phyloP scores from a whole-genome alignment of 2,888 invertebrate species.

The Syrista parreyssii region DNA sequence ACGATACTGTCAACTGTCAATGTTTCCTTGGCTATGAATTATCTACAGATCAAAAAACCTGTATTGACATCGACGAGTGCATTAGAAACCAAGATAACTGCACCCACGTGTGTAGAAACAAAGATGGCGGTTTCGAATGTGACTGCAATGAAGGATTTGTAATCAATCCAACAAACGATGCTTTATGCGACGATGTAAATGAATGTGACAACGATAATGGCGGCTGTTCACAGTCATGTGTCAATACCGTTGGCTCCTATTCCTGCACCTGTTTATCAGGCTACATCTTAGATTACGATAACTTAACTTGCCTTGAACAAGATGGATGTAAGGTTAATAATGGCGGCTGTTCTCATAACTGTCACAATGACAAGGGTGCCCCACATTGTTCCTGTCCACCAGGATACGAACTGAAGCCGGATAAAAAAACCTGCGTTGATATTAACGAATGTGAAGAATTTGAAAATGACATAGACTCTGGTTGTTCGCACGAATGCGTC shows the following conservation, averaged over 20 bases:
- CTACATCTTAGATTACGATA: slow-evolving; percentile 48
- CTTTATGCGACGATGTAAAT: slow-evolving; percentile 64
- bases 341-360: slow-evolving; percentile 67
- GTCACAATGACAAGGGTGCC: slow-evolving; percentile 66
- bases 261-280: slow-evolving; percentile 66
- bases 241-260: slow-evolving; percentile 65
- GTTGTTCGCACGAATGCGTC: slow-evolving; percentile 65
- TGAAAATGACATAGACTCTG: slow-evolving; percentile 58
- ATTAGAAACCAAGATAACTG: slow-evolving; percentile 59
- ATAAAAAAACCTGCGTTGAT: slow-evolving; percentile 56
- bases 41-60: slow-evolving; percentile 60
- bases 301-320: slow-evolving; percentile 43
- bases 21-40: slow-evolving; percentile 69
- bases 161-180: slow-evolving; percentile 59
- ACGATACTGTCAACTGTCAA: slow-evolving; percentile 63
- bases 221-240: slow-evolving; percentile 69
- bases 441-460: slow-evolving; percentile 60
- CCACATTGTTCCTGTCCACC: slow-evolving; percentile 70
- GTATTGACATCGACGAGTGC: slow-evolving; percentile 65
- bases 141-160: slow-evolving; percentile 33
- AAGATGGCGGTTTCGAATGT: slow-evolving; percentile 61
- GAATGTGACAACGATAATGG: slow-evolving; percentile 68
- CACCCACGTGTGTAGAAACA: slow-evolving; percentile 64
- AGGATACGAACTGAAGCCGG: slow-evolving; percentile 63
- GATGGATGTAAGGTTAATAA: slow-evolving; percentile 55